phyloP scores from a whole-genome alignment of 2,797 vertebrate genomes.

The Poecilia gillii region DNA sequence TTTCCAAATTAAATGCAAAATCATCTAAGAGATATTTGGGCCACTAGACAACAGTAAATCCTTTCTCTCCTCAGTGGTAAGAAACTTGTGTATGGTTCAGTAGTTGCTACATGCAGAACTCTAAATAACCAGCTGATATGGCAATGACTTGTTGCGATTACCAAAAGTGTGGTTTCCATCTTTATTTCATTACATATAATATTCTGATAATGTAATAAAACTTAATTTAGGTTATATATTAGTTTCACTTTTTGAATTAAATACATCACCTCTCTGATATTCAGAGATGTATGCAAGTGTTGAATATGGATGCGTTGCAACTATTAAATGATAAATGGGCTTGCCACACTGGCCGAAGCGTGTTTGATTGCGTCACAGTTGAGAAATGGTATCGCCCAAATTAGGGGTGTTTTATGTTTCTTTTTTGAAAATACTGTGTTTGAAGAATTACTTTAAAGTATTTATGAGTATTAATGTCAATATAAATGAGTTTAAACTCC shows the following conservation, averaged over 20 bases:
- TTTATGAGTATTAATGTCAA: background rate
- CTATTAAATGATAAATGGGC: constrained; percentile 2
- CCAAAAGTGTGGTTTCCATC: background rate
- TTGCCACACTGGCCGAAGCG: background rate
- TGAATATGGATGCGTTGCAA: background rate
- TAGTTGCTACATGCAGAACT: background rate
- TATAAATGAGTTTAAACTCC: background rate
- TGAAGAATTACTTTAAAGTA: background rate
- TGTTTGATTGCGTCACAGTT: background rate
- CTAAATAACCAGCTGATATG: background rate
- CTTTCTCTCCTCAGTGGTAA: background rate
- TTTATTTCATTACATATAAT: background rate
- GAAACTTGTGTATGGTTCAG: background rate
- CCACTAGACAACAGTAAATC: background rate
- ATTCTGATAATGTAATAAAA: background rate
- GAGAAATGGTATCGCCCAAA: constrained; percentile 2
- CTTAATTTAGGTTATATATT: background rate
- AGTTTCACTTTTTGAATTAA: background rate
- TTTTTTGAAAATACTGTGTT: background rate
- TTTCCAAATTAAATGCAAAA: background rate
- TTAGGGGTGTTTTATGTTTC: background rate
- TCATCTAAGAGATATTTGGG: background rate
- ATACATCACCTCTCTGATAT: background rate
- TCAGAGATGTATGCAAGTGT: background rate
- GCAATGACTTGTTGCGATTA: background rate